Evolutionary conservation across 1,140 invertebrate genomes (phyloP), one percentile per base, ranked within the genome.

Genomic region (Nasonia vitripennis): DNA sequence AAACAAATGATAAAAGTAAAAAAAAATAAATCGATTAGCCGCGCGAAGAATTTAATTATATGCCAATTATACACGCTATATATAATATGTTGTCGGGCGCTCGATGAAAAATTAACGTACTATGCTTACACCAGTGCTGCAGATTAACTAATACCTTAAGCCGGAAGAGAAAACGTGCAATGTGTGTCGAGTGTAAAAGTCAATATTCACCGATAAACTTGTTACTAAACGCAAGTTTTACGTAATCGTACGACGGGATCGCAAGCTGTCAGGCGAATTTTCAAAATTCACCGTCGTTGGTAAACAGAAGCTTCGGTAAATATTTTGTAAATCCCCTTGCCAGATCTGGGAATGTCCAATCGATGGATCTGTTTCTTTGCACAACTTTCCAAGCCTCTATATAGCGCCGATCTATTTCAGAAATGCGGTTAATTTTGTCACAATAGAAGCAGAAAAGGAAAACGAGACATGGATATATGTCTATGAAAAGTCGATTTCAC

Each of bases 351-450:
- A 5, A 10, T 45, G 10, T 45, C 41, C 41, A 45, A 45, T 45
- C 10, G 10, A 45, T 45, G 7, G 41, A 45, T 45, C 10, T 45
- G 41, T 7, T 45, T 45, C 41, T 34, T 81, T 81, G 14, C 80
- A 34, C 68, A 81, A 81, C 14, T 73, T 51, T 9, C 62, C 20
- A 70, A 62, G 55, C 62, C 2, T 31, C 27, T 27, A 27, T 27
- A 45, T 37, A 45, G 41, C 9, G 9, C 10, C 1, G 20, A 48
- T 81, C 67, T 81, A 20, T 73, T 81, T 74, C 41, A n/a, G 80
- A 27, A 81, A 81, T 81, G 80, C 80, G 80, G 70, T 81, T 81
- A 81, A 81, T 73, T 73, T 81, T 74, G 80, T 81, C 62, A 31
- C 20, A 81, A 73, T 73, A 70, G 45, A 73, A 81, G 48, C 55